Evolutionary conservation across 1,140 invertebrate genomes (phyloP), one percentile per base, ranked within the genome.

Genomic region (Nephila pilipes): DNA sequence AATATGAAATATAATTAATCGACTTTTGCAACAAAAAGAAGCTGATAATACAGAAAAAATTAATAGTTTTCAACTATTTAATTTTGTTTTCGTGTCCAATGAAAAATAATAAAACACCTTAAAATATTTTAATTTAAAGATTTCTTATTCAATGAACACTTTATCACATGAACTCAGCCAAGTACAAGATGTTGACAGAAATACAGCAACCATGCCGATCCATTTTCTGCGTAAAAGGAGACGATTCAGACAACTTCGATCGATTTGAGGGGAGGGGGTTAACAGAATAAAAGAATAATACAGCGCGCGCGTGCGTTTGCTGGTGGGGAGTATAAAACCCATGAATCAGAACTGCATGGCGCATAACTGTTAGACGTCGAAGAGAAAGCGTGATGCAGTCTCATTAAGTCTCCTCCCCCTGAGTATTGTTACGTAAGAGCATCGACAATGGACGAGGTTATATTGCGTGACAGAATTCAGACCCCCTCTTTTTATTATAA

Each of bases 361-460:
- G 58, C 85, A 87, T 75, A 75, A 85, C 83, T 85, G 83, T 38
- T 60, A 25, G 25, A 12, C 54, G n/a, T 20, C 69, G 36, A 75
- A 12, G 87, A 29, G 38, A 88, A 88, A 88, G 87, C 87, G 87
- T 88, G 87, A 88, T 46, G 54, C 87, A 46, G 38, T 75, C 60
- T 88, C 87, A 58, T 88, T 88, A 88, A 20, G 20, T 8, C 2
- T 22, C 25, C 29, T 57, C 85, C 32, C 55, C 29, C 5, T 60
- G 54, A 55, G 46, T 87, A 63, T 10, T 87, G 57, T 18, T 85
- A 22, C 12, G 46, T 83, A 87, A 87, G 18, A 29, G 85, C 85
- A 60, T 87, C 6, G 55, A 60, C 32, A 32, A 38, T 18, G 80
- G 22, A 46, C 36, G 80, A 16, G n/a, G 80, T 3, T 14, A 55